Evolutionary conservation across 1,140 invertebrate species (phyloP).

Genomic region (Temnothorax longispinosus): DNA sequence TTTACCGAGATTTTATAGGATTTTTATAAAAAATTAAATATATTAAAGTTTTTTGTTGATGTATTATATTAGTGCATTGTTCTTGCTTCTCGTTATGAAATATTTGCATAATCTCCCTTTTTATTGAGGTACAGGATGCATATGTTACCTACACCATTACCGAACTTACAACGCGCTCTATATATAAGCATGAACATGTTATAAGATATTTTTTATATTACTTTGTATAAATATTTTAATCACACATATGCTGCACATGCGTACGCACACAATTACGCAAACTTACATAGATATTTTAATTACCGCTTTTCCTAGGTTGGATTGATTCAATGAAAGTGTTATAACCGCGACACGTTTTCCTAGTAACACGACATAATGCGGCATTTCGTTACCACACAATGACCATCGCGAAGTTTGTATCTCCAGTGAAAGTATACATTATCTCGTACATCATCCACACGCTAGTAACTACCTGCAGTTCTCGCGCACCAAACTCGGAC

Average conservation of each 20-base stretch:
- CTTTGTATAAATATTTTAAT: constrained; percentile 13
- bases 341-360: not conserved
- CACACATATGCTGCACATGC: not conserved
- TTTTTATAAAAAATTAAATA: not conserved
- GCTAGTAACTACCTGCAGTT: not conserved
- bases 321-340: not conserved
- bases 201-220: not conserved
- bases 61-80: not conserved
- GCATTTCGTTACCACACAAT: constrained; percentile 5
- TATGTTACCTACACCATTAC: not conserved
- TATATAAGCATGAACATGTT: not conserved
- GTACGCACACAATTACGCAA: not conserved
- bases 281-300: constrained; percentile 14
- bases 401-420: constrained; percentile 34
- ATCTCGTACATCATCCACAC: constrained; percentile 7
- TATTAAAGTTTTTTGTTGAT: not conserved
- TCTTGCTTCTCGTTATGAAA: not conserved
- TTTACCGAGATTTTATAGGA: not conserved
- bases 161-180: not conserved
- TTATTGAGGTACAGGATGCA: not conserved
- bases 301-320: not conserved
- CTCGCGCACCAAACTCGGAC: constrained; percentile 26
- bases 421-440: constrained; percentile 11
- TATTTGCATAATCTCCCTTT: not conserved
- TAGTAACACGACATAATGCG: not conserved